phyloP scores from a whole-genome alignment of 2,797 vertebrate genomes.

The Gymnodraco acuticeps region DNA sequence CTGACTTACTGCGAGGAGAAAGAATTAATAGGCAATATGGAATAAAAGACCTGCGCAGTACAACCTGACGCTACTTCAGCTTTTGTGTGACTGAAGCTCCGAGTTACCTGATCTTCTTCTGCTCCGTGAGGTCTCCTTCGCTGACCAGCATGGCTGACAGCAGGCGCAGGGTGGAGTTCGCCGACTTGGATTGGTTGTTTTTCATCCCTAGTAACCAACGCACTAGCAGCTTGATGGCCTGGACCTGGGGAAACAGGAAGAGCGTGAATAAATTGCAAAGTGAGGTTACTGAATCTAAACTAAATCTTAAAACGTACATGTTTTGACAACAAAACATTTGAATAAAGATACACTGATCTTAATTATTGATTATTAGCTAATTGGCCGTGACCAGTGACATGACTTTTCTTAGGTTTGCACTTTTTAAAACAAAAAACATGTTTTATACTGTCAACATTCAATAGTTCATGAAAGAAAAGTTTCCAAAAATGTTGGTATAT shows the following conservation, averaged over 20 bases:
- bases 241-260: slow-evolving; percentile 85
- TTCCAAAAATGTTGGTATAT: no score
- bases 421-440: no score
- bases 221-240: slow-evolving; percentile 97
- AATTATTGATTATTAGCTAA: no score
- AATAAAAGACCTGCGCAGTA: background rate
- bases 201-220: slow-evolving; percentile 99
- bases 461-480: no score
- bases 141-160: slow-evolving; percentile 98
- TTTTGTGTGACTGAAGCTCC: background rate
- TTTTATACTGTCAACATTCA: no score
- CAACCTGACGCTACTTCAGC: background rate
- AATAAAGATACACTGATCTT: background rate
- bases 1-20: slow-evolving; percentile 91
- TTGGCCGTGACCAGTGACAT: no score
- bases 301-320: background rate
- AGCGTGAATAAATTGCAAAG: background rate
- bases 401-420: no score
- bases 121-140: slow-evolving; percentile 98
- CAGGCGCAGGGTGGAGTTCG: slow-evolving; percentile 97
- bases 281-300: background rate
- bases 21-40: background rate
- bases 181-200: slow-evolving; percentile 98
- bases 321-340: background rate
- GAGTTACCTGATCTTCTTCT: slow-evolving; percentile 96